Percentiles rank a stretch among this genome's conserved stretches.
Conservation (phyloP, 1,140 invertebrate species). For the Maconellicoccus hirsutus region DNA sequence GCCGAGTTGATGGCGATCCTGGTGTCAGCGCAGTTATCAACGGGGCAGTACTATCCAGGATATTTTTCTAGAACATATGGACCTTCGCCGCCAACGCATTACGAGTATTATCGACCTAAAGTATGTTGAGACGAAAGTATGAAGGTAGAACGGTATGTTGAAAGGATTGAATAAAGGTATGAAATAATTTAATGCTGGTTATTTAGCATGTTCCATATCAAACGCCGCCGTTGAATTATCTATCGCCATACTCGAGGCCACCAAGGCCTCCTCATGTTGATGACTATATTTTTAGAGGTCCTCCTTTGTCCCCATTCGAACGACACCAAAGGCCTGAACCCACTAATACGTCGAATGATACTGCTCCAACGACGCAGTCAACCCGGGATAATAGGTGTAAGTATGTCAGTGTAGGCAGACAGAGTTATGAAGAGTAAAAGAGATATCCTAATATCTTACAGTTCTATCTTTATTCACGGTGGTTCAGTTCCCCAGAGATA, state of each 20-base stretch:
- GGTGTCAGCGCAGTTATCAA: neutral
- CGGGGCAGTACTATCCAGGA: neutral
- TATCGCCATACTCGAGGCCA: neutral
- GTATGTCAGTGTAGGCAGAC: neutral
- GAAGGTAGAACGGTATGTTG: no score
- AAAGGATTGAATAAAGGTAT: no score
- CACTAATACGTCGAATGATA: neutral
- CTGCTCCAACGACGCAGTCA: neutral
- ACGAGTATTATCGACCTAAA: neutral
- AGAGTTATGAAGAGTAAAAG: neutral
- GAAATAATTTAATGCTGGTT: neutral
- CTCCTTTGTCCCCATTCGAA: neutral
- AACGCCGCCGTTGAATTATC: neutral
- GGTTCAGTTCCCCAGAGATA: constrained; percentile 56
- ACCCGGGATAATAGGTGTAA: neutral
- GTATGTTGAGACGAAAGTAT: neutral
- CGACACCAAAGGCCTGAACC: no score
- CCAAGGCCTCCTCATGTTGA: neutral
- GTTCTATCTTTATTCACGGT: constrained; percentile 62
- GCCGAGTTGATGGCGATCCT: no score
- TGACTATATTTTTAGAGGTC: neutral
- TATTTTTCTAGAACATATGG: neutral
- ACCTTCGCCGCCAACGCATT: neutral
- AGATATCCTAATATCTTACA: constrained; percentile 31
- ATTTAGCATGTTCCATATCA: neutral